Evolutionary conservation across 1,140 invertebrate genomes (phyloP), one percentile per base, ranked within the genome.

Genomic region (Bombus waltoni): DNA sequence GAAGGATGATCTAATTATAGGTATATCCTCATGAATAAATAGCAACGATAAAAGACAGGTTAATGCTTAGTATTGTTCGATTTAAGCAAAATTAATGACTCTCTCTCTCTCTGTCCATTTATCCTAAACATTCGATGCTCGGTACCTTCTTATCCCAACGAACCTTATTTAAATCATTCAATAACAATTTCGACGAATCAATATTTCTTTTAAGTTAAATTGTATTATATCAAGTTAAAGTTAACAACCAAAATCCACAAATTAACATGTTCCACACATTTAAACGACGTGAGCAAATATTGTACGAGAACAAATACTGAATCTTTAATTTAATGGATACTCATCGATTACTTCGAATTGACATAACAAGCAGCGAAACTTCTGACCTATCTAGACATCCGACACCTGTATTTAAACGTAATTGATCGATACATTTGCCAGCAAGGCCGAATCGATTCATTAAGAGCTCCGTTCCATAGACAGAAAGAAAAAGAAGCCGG

Each of bases 41-140:
- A 32, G 11, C 15, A 53, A 44, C 42, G 57, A 47, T 59, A 75
- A 66, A 47, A 74, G 40, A 8, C 40, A 44, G 25, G 32, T 44
- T 35, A 65, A 44, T 18, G 44, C 28, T 13, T 4, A 25, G 10
- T 5, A 77, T 77, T 77, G 65, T 70, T 25, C 81, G 4, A n/a
- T 83, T 59, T 40, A 53, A 57, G 35, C 35, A 32, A 22, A 83
- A 83, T 77, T 70, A 70, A 83, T 25, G 59, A 83, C 18, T 72
- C 22, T 42, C 44, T 22, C 44, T 22, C 57, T 15, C 32, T 32
- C 57, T 15, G 53, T n/a, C 62, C 57, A 62, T n/a, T 77, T 59
- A 32, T 15, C 22, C 28, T 47, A 47, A 74, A n/a, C 13, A 53
- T 35, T 18, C 13, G 15, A 32, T 66, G 2, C n/a, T 35, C 15